phyloP scores from a whole-genome alignment of 2,888 invertebrate genomes.

The Vannuccia rotundouncinata region DNA sequence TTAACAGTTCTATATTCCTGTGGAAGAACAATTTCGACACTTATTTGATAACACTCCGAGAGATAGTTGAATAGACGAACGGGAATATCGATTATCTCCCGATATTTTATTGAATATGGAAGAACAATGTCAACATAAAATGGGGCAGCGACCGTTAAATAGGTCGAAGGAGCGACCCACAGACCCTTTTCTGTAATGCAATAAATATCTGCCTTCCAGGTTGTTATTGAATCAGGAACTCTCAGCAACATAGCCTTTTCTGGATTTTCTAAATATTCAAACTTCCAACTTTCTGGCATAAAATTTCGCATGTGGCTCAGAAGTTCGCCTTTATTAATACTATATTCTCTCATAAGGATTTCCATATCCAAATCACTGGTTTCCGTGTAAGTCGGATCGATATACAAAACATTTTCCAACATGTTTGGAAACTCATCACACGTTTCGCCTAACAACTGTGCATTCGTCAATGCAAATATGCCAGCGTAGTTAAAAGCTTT shows the following conservation, averaged over 20 bases:
- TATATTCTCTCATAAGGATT: not conserved
- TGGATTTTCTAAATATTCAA: slow-evolving; percentile 32
- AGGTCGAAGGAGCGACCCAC: slow-evolving; percentile 23
- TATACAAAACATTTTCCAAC: not conserved
- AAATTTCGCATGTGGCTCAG: slow-evolving; percentile 2
- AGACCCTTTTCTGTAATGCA: slow-evolving; percentile 30
- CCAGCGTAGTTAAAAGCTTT: slow-evolving; percentile 1
- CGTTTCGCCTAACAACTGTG: not conserved
- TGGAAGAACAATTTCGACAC: slow-evolving; percentile 11
- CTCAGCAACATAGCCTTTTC: not conserved
- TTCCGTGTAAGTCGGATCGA: not conserved
- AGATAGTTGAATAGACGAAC: slow-evolving; percentile 34
- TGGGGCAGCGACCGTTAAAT: not conserved
- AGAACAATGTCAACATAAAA: slow-evolving; percentile 33
- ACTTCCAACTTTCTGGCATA: slow-evolving; percentile 33
- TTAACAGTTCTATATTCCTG: not conserved
- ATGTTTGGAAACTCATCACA: not conserved
- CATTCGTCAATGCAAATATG: slow-evolving; percentile 5
- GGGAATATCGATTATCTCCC: slow-evolving; percentile 27
- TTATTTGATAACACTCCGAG: slow-evolving; percentile 24
- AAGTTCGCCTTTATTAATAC: slow-evolving; percentile 11
- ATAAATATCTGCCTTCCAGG: slow-evolving; percentile 34
- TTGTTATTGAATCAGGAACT: slow-evolving; percentile 37
- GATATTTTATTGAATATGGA: slow-evolving; percentile 35
- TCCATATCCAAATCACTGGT: not conserved